Base-by-base conservation (phyloP, 2,888 invertebrate genomes). In the Empis livida region DNA sequence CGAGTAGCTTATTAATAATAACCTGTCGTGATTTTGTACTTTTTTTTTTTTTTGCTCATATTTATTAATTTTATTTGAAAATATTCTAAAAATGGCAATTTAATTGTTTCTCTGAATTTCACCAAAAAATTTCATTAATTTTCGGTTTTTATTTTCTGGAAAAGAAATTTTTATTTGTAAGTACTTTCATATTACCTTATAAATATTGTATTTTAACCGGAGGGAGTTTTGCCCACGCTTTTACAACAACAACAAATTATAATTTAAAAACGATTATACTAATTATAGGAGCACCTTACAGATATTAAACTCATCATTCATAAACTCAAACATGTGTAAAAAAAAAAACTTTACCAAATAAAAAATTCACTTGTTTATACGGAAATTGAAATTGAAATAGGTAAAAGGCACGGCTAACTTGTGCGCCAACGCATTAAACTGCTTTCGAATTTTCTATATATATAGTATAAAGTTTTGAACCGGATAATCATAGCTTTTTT, bases 221-320 rank as follows among this genome's bases (percentile, higher is more conserved):
- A 27, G 23, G 23, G 45, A 44, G 37, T 43, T n/a, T n/a, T 42
- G 47, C 49, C 46, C 43, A 49, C 49, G 49, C 44, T 45, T 46
- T 44, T 44, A 44, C 42, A 46, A 44, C 42, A 42, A 35, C 45
- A 46, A 49, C 46, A 46, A 46, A 43, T 20, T 46, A 46, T 53
- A 52, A 53, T 52, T 53, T 53, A 49, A 52, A 52, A 52, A 51
- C 52, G 53, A 53, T 53, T 53, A 53, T 52, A 53, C 53, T 53
- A 53, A 53, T 53, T 53, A 53, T 52, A 50, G 51, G 53, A 50
- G 49, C 53, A 53, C 53, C 53, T 51, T 53, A 53, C 47, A 42
- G 41, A n/a, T 40, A 39, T 39, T 13, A 40, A 17, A 16, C 16
- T 20, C 10, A 40, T 40, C 40, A 40, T 40, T 40, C 38, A 38